Evolutionary conservation across 2,888 invertebrate species (phyloP).

Genomic region (Trisateles emortualis): DNA sequence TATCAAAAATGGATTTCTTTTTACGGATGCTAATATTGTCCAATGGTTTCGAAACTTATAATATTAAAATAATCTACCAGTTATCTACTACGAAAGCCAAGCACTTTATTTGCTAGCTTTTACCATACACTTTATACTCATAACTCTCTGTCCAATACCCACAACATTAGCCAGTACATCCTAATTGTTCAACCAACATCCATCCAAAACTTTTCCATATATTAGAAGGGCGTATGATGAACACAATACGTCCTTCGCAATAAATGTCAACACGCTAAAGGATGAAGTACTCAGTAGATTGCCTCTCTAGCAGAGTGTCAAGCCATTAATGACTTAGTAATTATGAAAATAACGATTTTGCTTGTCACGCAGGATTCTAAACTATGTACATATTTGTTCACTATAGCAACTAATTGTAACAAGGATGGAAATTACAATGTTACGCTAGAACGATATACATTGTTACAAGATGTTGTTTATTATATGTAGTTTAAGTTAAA

Average conservation of each 20-base stretch:
- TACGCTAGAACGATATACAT: slow-evolving; percentile 29
- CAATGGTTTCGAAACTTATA: no score
- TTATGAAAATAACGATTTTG: slow-evolving; percentile 50
- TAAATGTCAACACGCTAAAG: slow-evolving; percentile 33
- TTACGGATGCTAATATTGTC: no score
- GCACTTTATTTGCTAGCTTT: no score
- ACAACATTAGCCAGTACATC: not conserved
- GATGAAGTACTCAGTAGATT: slow-evolving; percentile 36
- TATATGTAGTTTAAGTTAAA: slow-evolving; percentile 4
- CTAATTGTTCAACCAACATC: slow-evolving; percentile 14
- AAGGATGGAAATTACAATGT: slow-evolving; percentile 41
- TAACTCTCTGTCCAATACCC: not conserved
- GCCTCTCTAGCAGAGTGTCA: slow-evolving; percentile 43
- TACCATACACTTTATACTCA: no score
- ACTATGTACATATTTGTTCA: slow-evolving; percentile 49
- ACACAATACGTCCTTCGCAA: slow-evolving; percentile 13
- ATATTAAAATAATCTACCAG: no score
- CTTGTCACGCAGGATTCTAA: slow-evolving; percentile 45
- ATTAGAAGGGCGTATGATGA: slow-evolving; percentile 5
- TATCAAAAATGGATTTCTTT: no score
- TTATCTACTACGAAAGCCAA: no score
- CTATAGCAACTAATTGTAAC: slow-evolving; percentile 43
- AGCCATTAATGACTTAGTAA: slow-evolving; percentile 56
- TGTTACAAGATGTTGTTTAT: slow-evolving; percentile 19
- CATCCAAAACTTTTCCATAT: slow-evolving; percentile 5